Conservation (phyloP, 1,140 invertebrate species). For the Eueides isabella region DNA sequence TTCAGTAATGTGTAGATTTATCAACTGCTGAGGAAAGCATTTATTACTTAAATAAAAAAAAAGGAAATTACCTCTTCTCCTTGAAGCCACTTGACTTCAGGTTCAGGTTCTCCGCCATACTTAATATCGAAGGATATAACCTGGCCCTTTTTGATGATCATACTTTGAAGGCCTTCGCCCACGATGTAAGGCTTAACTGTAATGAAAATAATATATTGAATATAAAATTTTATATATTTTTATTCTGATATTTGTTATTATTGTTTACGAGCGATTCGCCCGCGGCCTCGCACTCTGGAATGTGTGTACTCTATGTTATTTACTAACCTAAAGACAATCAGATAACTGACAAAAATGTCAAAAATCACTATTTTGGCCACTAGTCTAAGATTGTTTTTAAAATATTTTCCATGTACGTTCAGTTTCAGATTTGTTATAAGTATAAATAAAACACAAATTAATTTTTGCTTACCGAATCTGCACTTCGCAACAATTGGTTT, state of each 20-base stretch:
- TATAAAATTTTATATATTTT: not conserved
- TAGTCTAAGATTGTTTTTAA: too few relatives aligned
- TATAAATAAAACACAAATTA: too few relatives aligned
- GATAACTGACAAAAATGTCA: too few relatives aligned
- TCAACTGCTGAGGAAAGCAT: not conserved
- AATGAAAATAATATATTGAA: conserved; percentile 42
- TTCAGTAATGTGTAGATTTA: not conserved
- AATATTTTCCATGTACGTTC: too few relatives aligned
- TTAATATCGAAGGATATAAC: conserved; percentile 96
- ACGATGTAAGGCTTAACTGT: conserved; percentile 95
- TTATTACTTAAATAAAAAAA: not conserved
- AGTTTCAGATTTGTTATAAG: too few relatives aligned
- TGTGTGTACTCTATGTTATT: too few relatives aligned
- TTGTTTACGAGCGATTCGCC: too few relatives aligned
- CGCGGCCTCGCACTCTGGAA: too few relatives aligned
- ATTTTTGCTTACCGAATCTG: conserved; percentile 85
- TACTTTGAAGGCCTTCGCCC: conserved; percentile 90
- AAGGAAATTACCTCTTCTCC: conserved; percentile 84
- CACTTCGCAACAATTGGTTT: conserved; percentile 98
- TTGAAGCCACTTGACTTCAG: conserved; percentile 92
- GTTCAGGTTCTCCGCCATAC: conserved; percentile 97
- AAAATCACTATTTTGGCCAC: too few relatives aligned
- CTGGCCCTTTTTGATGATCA: conserved; percentile 97
- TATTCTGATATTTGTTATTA: not conserved
- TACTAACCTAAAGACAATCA: too few relatives aligned